Percentiles rank a stretch among this genome's conserved stretches.
Evolutionary conservation across 92 coral and sea anemone species (phyloP).

Genomic region (Porites cylindrica): DNA sequence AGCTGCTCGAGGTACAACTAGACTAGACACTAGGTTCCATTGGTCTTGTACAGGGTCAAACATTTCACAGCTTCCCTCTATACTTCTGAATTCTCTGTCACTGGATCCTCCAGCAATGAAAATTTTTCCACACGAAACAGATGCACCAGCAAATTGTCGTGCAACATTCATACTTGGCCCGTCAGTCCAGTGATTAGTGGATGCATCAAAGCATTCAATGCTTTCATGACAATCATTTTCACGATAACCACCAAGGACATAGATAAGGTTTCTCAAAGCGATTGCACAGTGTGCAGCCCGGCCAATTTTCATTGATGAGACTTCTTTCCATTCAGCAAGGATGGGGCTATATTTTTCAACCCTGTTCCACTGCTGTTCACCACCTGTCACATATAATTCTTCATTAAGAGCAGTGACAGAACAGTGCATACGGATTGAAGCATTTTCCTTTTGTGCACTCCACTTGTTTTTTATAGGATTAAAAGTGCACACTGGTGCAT

Average conservation of each 20-base stretch:
- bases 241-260: slow-evolving; percentile 81
- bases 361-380: slow-evolving; percentile 44
- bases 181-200: slow-evolving; percentile 64
- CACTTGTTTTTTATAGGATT: slow-evolving; percentile 5
- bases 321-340: slow-evolving; percentile 58
- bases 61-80: no score
- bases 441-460: no score
- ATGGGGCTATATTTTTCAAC: slow-evolving; percentile 69
- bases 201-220: slow-evolving; percentile 72
- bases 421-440: no score
- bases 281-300: slow-evolving; percentile 76
- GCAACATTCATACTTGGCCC: slow-evolving; percentile 64
- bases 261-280: slow-evolving; percentile 57
- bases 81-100: no score
- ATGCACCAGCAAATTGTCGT: slow-evolving; percentile 67
- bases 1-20: slow-evolving; percentile 76
- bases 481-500: not conserved
- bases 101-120: slow-evolving; percentile 70
- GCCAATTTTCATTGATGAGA: slow-evolving; percentile 51
- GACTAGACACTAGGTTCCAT: slow-evolving; percentile 73
- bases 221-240: no score
- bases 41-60: slow-evolving; percentile 66
- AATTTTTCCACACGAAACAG: slow-evolving; percentile 54
- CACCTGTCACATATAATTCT: slow-evolving; percentile 58
- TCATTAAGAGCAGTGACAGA: not conserved